These are phyloP conservation scores for Lutjanus campechanus DNA, from an alignment of 2,797 vertebrate genomes.

Conservation along the genomic window DNA sequence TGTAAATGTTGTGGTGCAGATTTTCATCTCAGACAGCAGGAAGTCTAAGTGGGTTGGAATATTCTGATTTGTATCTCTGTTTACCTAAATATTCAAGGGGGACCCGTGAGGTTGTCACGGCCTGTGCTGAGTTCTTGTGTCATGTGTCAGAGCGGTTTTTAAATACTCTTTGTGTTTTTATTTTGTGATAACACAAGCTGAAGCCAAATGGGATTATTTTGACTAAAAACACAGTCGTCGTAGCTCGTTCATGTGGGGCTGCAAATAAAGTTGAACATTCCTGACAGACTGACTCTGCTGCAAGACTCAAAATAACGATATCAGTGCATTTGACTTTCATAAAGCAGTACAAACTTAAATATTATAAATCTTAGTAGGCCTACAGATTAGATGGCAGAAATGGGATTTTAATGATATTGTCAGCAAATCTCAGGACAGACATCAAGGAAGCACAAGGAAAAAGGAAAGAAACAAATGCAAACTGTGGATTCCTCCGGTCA, in stretches of 20 bases:
- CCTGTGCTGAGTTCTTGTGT: slow-evolving; percentile 6
- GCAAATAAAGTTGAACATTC: slow-evolving; percentile 14
- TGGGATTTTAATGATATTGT: not conserved
- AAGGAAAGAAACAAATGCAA: not conserved
- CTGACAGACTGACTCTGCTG: not conserved
- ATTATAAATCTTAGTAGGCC: not conserved
- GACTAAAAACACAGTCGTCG: not conserved
- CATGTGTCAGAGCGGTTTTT: slow-evolving; percentile 1
- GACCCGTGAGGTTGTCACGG: not conserved
- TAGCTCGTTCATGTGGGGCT: not conserved
- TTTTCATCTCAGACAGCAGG: not conserved
- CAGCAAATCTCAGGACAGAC: not conserved
- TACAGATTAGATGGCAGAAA: not conserved
- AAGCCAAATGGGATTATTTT: not conserved
- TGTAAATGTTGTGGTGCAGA: not conserved
- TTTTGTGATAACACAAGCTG: not conserved
- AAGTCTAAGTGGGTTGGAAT: not conserved
- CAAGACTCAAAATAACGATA: slow-evolving; percentile 9
- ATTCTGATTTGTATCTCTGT: not conserved
- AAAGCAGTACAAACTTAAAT: not conserved
- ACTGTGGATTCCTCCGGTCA: not conserved
- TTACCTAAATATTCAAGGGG: slow-evolving; percentile 3
- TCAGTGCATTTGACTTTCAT: not conserved
- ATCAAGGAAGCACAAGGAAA: not conserved
- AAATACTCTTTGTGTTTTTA: not conserved